Base-by-base conservation (phyloP, 2,797 vertebrate genomes). In the Sparidentex hasta region DNA sequence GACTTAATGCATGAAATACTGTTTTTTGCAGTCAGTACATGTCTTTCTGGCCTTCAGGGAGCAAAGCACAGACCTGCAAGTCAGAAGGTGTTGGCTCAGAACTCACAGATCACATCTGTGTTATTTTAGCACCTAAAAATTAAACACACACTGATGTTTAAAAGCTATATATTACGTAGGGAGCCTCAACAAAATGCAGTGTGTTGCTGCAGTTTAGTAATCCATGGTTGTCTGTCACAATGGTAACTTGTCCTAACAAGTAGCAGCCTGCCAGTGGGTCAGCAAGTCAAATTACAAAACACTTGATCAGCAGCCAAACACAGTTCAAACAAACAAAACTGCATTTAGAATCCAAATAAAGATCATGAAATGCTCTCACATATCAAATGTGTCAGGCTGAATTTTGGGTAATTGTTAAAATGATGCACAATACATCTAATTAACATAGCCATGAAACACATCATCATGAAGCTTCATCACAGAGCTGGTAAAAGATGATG, bases 11-110 rank as follows among this genome's bases (percentile, higher is more conserved):
- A 43, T 66, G 3, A 65, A 71, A 55, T 63, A 18, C 13, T 54
- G 48, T 57, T 68, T 71, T 50, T 46, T 47, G 51, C 0, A 1
- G 5, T 33, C 43, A 8, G n/a, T 33, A 21, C 63, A 58, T 50
- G 47, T 8, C 48, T 48, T 58, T 64, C 12, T 74, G 75, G 74
- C 54, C 70, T 70, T 55, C 38, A 62, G 8, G 55, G 46, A 50
- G 48, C 33, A 76, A 56, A 77, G 27, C 47, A 50, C 56, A 61
- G 43, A 52, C 62, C 64, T 51, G 47, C 11, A 56, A 65, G 47
- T 48, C 41, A 54, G 62, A 73, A 17, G 13, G 65, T 38, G 54
- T 54, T 23, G 66, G 17, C 27, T 70, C 63, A 47, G 14, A 63
- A 38, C 25, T 52, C 20, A 74, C 57, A 47, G 65, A 58, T 76